A percentile compares a stretch with the other conserved stretches of the same genome.
phyloP scores from a whole-genome alignment of 1,140 invertebrate species.

The Lepeophtheirus salmonis region DNA sequence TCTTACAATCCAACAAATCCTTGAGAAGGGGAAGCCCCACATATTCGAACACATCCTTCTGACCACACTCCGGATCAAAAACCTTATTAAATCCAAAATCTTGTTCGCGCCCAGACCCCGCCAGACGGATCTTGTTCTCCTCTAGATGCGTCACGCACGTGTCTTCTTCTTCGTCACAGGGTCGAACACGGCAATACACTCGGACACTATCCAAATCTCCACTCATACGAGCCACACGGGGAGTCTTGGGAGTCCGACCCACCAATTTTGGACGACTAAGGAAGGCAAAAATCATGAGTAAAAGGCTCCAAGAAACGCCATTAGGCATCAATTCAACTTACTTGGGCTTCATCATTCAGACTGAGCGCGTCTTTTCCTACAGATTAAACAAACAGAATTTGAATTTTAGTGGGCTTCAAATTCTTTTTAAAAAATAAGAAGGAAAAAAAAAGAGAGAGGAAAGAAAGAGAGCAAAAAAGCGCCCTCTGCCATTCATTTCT shows the following conservation, averaged over 20 bases:
- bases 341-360: not conserved
- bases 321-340: not conserved
- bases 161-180: not conserved
- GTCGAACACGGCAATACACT: not conserved
- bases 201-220: not conserved
- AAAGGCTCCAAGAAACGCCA: not conserved
- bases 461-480: not conserved
- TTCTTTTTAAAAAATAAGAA: too few species aligned
- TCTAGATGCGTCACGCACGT: not conserved
- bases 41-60: conserved; percentile 63
- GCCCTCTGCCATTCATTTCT: not conserved
- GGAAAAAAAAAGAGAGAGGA: not conserved
- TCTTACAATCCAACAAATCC: conserved; percentile 38
- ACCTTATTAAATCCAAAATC: conserved; percentile 27
- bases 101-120: not conserved
- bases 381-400: too few species aligned
- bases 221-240: not conserved
- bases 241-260: not conserved
- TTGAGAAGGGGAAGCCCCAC: conserved; percentile 71
- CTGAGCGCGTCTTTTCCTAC: too few species aligned
- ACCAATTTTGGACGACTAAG: not conserved
- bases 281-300: not conserved
- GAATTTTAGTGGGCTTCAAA: too few species aligned
- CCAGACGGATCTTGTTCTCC: not conserved
- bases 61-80: conserved; percentile 51